Evolutionary conservation across 2,113 vertebrate species (phyloP).

Genomic region (Channa maculata): DNA sequence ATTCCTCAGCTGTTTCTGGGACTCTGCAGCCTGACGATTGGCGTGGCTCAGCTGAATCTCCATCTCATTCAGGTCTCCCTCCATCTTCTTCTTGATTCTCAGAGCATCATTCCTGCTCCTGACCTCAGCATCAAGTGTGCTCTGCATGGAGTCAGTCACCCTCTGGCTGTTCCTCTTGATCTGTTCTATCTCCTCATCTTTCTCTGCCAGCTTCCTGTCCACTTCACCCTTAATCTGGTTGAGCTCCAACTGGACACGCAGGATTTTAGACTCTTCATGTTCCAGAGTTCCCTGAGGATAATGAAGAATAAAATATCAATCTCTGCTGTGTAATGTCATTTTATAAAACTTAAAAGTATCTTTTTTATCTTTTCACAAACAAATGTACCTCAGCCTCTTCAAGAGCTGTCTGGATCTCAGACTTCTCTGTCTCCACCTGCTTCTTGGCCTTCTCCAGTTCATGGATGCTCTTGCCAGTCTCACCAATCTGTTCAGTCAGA

Average conservation of each 20-base stretch:
- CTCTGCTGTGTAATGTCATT: too few relatives aligned
- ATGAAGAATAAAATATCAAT: too few relatives aligned
- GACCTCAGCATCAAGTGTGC: conserved; percentile 86
- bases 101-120: conserved; percentile 82
- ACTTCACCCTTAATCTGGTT: conserved; percentile 89
- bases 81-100: conserved; percentile 84
- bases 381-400: conserved; percentile 68
- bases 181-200: conserved; percentile 90
- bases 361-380: background rate
- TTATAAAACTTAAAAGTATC: too few relatives aligned
- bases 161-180: conserved; percentile 89
- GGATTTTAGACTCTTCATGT: conserved; percentile 81
- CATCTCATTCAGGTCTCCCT: conserved; percentile 84
- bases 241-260: conserved; percentile 85
- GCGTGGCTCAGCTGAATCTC: conserved; percentile 83
- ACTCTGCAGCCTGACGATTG: conserved; percentile 81
- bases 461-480: conserved; percentile 66
- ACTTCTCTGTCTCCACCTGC: conserved; percentile 59
- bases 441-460: conserved; percentile 74
- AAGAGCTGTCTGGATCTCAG: conserved; percentile 65
- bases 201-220: conserved; percentile 87
- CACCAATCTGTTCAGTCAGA: conserved; percentile 73
- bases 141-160: conserved; percentile 88
- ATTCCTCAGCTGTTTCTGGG: conserved; percentile 85
- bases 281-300: conserved; percentile 69